Base-by-base conservation (phyloP, 1,140 invertebrate genomes). In the Oryctes rhinoceros region DNA sequence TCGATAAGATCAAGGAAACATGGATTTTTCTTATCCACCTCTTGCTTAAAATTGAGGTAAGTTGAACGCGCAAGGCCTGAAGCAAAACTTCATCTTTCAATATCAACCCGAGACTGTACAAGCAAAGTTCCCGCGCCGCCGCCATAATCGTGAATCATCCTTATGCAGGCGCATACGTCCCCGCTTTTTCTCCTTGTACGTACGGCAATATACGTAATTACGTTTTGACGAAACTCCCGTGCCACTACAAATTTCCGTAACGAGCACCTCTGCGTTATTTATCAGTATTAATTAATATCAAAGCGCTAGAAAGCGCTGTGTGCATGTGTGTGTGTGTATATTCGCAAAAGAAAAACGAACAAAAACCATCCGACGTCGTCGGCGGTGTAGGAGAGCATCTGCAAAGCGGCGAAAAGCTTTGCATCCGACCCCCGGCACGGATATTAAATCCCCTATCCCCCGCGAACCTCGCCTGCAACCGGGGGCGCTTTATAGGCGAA, bases 261-360 rank as follows among this genome's bases (percentile, higher is more conserved):
- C 53, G 53, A 59, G 53, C 53, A 18, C 53, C 18, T 59, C 15
- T 6, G 39, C 9, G 53, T 59, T 59, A 59, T 59, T 59, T 59
- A 59, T 59, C 53, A 59, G 53, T 18, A 59, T 59, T 59, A 59
- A 59, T 59, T 59, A 59, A 59, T 59, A 59, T n/a, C 15, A 59
- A 59, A 59, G 15, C 53, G 15, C 53, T 18, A 59, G 6, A 44
- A 44, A 15, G 53, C 18, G 6, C 53, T n/a, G 53, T 18, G 18
- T 6, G 53, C 7, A 7, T 39, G 3, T 44, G 39, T 44, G 39
- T 44, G 39, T 44, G 9, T 44, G 9, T 44, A 10, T 44, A 10
- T 44, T 44, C 39, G 39, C 9, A 44, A 44, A 18, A 59, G 53
- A 59, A 59, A 59, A 59, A 59, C 53, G 53, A 59, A 59, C n/a